Base-by-base conservation (phyloP, 2,113 vertebrate genomes). In the Cyprinodon variegatus region DNA sequence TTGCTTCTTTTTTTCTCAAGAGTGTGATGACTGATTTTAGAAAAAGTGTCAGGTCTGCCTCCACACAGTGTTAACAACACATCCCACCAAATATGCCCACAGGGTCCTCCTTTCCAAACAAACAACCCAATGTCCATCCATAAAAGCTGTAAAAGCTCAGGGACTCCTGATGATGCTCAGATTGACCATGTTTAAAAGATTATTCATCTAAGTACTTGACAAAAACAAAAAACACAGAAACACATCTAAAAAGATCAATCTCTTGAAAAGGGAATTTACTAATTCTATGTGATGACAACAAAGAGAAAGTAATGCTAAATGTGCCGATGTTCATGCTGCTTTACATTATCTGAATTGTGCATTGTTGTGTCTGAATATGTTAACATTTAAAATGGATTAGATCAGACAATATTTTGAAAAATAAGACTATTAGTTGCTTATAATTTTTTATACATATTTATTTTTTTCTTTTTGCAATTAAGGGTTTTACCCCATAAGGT, bases 51-150 rank as follows among this genome's bases (percentile, higher is more conserved):
- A 88, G 81, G 71, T 75, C 83, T 79, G 86, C 86, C 85, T 88
- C 83, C 86, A 83, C 85, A 85, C 74, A 70, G 77, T 79, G 83
- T 83, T 86, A 89, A 86, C 68, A 79, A 81, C 88, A 89, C 86
- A 83, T 81, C 76, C 68, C 45, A 78, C 59, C 61, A 81, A 78
- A 79, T 70, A 82, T 79, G 65, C 69, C 81, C 81, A 85, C 63
- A 64, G 61, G 62, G 63, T 83, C 77, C 48, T 17, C 73, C 53
- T 72, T 73, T 76, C 14, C 72, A 3, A 74, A 63, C 77, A 72
- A 62, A 81, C 60, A 65, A 53, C 43, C 12, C 15, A 64, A 50
- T 70, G 57, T 53, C 3, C 48, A 20, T 14, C n/a, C 45, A 46
- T 72, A 29, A 62, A 41, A 69, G 48, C 14, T 29, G 66, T 74